Base-by-base conservation (phyloP, 2,797 vertebrate genomes). In the Euthynnus affinis region DNA sequence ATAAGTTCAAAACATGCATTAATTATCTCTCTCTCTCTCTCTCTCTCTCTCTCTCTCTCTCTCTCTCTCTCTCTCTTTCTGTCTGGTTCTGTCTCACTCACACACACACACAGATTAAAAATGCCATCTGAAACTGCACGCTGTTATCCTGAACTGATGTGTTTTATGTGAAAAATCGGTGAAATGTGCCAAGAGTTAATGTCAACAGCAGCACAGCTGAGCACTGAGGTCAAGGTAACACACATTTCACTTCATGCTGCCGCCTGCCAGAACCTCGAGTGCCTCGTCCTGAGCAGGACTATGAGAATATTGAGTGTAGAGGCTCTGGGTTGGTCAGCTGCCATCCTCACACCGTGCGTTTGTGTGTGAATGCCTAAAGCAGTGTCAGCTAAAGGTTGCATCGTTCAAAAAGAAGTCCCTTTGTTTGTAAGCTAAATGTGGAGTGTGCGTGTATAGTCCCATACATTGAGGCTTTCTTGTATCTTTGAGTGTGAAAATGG, bases 101-200 rank as follows among this genome's bases (percentile, higher is more conserved):
- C 13, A 53, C 49, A n/a, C 65, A 59, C 63, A 53, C 57, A 57
- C 49, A 68, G 6, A 49, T 52, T 49, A 10, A 51, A 77, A 86
- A 83, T 29, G 23, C 59, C 48, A 56, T 80, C 55, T 64, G 34
- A 76, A 67, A 27, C 76, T 73, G 78, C 68, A 67, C 67, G 80
- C 61, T 80, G 55, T 74, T 71, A 32, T 67, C 17, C 63, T 59
- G 32, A 60, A 20, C 69, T 60, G 44, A 63, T 73, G 56, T 61
- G 25, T 69, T 87, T 86, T 60, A 82, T 56, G 48, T 27, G 40
- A 68, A 65, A 87, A 86, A 79, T 66, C 67, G 81, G 63, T 74
- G 32, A 83, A 85, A 87, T 64, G 74, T 77, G 73, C 53, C 86
- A 84, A 12, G 73, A 78, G 69, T 87, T 86, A 85, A 86, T 78